Percentiles rank a stretch among this genome's conserved stretches.
Evolutionary conservation across 2,113 vertebrate genomes (phyloP).

Genomic region (Seriola aureovittata): DNA sequence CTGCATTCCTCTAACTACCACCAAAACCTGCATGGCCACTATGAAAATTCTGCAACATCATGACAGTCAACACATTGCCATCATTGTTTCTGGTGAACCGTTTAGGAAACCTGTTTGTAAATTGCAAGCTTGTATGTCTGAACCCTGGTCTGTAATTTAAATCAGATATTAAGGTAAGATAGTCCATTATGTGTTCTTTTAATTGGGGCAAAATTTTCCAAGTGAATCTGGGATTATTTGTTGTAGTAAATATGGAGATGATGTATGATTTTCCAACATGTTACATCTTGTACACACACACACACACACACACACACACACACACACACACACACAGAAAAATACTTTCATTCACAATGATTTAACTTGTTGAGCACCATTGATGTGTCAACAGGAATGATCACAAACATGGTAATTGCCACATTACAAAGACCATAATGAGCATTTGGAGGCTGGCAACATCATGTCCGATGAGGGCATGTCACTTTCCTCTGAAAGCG

Average conservation of each 20-base stretch:
- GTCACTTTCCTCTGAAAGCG: conserved; percentile 50
- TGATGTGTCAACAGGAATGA: conserved; percentile 69
- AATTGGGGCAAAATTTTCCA: background rate
- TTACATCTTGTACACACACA: conserved; percentile 31
- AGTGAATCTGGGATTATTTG: conserved; percentile 20
- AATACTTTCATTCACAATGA: conserved; percentile 64
- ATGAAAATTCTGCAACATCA: conserved; percentile 66
- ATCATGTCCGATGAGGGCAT: conserved; percentile 45
- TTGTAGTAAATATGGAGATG: conserved; percentile 17
- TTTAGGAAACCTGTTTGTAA: conserved; percentile 71
- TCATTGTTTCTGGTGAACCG: conserved; percentile 45
- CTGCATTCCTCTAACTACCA: conserved; percentile 60
- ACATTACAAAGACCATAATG: conserved; percentile 75
- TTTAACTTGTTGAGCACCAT: conserved; percentile 63
- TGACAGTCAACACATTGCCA: conserved; percentile 56
- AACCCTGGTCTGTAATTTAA: conserved; percentile 28
- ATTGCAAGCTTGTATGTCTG: conserved; percentile 40
- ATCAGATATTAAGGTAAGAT: background rate
- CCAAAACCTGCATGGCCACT: conserved; percentile 74
- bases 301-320: conserved; percentile 9
- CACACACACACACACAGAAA: conserved; percentile 8
- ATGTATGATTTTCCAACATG: conserved; percentile 31
- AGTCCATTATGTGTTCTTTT: background rate
- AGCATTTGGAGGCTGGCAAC: conserved; percentile 49
- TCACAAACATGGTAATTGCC: conserved; percentile 71